These are phyloP conservation scores for Rhagonycha lutea DNA, from an alignment of 2,888 invertebrate genomes.

Conservation along the genomic window DNA sequence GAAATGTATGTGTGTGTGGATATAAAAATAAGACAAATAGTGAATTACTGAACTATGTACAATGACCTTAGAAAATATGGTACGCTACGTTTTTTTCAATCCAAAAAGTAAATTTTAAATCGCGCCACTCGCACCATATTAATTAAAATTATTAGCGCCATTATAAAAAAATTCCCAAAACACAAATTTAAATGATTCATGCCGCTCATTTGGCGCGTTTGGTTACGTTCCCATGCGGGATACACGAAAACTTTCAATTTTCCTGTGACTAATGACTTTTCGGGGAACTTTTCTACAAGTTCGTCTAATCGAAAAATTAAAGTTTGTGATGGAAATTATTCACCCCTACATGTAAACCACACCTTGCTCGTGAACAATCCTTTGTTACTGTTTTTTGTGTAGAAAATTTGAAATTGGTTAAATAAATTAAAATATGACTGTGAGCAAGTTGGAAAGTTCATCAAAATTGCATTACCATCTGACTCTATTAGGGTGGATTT, in stretches of 20 bases:
- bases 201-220: neutral
- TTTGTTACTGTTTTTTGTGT: neutral
- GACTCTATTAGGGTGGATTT: neutral
- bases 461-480: neutral
- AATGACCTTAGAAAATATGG: neutral
- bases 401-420: neutral
- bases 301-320: neutral
- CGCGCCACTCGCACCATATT: neutral
- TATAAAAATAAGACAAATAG: slow-evolving; percentile 4
- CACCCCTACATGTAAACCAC: neutral
- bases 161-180: neutral
- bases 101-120: neutral
- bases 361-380: neutral
- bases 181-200: neutral
- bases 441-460: neutral
- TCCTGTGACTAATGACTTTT: neutral
- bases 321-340: neutral
- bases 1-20: slow-evolving; percentile 3
- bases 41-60: slow-evolving; percentile 1
- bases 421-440: neutral
- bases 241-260: neutral
- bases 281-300: neutral
- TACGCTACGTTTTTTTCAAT: neutral
- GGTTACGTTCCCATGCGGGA: neutral
- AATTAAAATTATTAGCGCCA: neutral